Conservation (phyloP, 2,888 invertebrate species). For the Harmothoe impar region DNA sequence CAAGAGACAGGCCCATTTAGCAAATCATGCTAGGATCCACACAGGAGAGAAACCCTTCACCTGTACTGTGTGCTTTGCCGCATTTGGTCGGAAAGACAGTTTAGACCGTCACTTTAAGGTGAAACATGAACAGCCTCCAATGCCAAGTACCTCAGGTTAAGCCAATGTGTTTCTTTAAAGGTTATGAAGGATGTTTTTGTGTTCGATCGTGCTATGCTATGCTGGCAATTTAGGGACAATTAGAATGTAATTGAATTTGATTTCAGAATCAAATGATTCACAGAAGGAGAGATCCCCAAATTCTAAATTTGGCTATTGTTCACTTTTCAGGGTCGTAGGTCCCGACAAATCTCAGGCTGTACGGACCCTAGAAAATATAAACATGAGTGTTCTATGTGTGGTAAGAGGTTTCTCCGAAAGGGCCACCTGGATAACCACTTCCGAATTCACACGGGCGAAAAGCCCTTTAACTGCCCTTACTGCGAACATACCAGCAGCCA, state of each 20-base stretch:
- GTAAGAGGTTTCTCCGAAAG: not conserved
- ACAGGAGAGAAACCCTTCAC: slow-evolving; percentile 35
- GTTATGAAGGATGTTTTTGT: no score
- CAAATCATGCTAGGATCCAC: not conserved
- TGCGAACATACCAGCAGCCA: not conserved
- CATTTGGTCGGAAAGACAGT: not conserved
- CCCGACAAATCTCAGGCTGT: not conserved
- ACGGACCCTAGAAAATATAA: not conserved
- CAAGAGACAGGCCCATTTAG: not conserved
- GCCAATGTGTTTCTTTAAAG: no score
- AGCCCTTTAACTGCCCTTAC: not conserved
- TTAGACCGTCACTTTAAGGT: not conserved
- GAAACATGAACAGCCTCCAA: not conserved
- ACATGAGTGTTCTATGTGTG: not conserved
- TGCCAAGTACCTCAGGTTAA: not conserved
- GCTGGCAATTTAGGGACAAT: no score
- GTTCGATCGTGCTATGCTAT: no score
- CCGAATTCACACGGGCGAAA: slow-evolving; percentile 26
- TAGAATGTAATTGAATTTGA: no score
- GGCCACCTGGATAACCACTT: not conserved
- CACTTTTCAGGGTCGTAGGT: slow-evolving; percentile 14
- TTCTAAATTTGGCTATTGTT: slow-evolving; percentile 20
- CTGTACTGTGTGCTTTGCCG: not conserved
- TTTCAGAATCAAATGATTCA: no score
- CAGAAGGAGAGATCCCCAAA: no score